These are phyloP conservation scores for Heliangelus exortis DNA, from an alignment of 2,797 vertebrate genomes.

Conservation along the genomic window DNA sequence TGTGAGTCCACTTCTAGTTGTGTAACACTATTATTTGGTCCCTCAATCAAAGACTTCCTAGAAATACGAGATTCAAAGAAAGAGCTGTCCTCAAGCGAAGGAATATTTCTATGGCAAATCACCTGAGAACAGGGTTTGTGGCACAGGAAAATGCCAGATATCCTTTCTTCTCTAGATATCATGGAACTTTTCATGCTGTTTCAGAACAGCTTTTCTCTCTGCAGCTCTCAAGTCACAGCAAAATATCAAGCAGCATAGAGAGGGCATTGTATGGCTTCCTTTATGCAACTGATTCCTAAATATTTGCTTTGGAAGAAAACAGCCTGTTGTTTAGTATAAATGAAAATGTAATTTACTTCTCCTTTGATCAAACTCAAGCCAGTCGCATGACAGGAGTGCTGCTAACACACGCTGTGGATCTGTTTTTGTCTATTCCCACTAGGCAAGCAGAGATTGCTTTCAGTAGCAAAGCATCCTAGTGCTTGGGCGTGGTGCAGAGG, in stretches of 20 bases:
- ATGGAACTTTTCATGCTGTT: background rate
- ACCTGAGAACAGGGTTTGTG: background rate
- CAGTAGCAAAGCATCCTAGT: conserved; percentile 25
- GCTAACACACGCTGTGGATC: background rate
- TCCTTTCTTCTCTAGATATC: background rate
- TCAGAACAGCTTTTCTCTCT: background rate
- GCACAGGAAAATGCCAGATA: background rate
- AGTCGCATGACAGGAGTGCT: background rate
- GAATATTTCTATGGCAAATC: background rate
- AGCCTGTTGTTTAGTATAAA: conserved; percentile 17
- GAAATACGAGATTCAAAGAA: background rate
- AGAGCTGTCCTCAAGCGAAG: background rate
- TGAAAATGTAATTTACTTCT: conserved; percentile 10
- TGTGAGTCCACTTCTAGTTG: background rate
- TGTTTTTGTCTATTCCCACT: conserved; percentile 5
- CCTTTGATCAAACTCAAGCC: conserved; percentile 20
- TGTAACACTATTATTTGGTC: background rate
- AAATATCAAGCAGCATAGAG: background rate
- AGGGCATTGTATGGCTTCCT: background rate
- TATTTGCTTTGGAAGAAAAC: conserved; percentile 42
- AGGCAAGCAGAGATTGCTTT: conserved; percentile 23
- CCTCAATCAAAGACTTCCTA: background rate
- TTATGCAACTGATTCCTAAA: background rate
- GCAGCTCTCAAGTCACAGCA: background rate
- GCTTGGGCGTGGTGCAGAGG: background rate